phyloP scores from a whole-genome alignment of 2,888 invertebrate species.

The Sceliomorpha sp. region DNA sequence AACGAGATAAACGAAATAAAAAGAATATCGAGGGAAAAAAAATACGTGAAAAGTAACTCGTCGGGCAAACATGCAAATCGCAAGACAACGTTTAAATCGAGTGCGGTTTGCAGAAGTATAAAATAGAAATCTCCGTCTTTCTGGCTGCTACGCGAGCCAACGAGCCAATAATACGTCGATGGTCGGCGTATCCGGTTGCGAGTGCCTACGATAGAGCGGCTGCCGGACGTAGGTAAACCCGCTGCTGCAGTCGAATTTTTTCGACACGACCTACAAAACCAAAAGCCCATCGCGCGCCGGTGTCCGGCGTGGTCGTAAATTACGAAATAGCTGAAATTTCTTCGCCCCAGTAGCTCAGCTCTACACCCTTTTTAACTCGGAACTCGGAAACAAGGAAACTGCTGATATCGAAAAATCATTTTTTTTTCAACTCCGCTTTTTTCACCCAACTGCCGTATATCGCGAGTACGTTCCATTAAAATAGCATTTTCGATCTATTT shows the following conservation, averaged over 20 bases:
- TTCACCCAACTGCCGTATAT: slow-evolving; percentile 15
- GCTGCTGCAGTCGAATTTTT: slow-evolving; percentile 48
- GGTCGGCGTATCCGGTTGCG: slow-evolving; percentile 39
- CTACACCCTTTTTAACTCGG: slow-evolving; percentile 47
- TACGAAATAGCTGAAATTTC: slow-evolving; percentile 63
- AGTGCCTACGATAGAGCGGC: slow-evolving; percentile 35
- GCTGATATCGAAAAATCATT: slow-evolving; percentile 47
- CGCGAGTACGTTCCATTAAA: slow-evolving; percentile 23
- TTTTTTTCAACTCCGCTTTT: slow-evolving; percentile 35
- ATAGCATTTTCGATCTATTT: slow-evolving; percentile 12
- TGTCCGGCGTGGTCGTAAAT: slow-evolving; percentile 58
- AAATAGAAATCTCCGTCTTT: slow-evolving; percentile 44
- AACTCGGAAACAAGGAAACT: slow-evolving; percentile 48
- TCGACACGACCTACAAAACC: slow-evolving; percentile 54
- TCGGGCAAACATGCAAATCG: no score
- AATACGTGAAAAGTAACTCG: no score
- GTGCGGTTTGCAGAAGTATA: slow-evolving; percentile 39
- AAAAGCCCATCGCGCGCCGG: slow-evolving; percentile 44
- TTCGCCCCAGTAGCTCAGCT: slow-evolving; percentile 51
- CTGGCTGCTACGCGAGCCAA: slow-evolving; percentile 28
- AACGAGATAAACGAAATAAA: no score
- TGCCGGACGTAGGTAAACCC: slow-evolving; percentile 43
- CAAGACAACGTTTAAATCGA: slow-evolving; percentile 15
- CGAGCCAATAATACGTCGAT: slow-evolving; percentile 46
- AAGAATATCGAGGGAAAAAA: no score